Evolutionary conservation across 2,113 vertebrate genomes (phyloP).

Genomic region (Hystrix brachyura): DNA sequence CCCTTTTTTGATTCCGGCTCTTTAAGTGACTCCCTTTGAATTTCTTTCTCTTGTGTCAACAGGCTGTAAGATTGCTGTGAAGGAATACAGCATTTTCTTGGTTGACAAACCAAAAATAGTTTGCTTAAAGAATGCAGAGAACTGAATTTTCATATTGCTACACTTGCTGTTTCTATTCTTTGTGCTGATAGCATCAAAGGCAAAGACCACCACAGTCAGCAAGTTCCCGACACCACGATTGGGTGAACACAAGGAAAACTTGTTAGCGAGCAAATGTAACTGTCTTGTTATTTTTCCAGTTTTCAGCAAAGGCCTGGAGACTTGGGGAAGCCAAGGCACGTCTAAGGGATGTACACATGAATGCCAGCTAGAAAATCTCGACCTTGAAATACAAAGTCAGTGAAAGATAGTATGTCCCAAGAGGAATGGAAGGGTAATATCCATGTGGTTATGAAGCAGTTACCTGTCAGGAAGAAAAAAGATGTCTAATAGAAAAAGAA

Average conservation of each 20-base stretch:
- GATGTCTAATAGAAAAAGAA: not conserved
- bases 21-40: not conserved
- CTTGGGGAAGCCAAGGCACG: not conserved
- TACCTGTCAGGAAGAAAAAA: not conserved
- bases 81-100: slow-evolving; percentile 60
- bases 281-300: not conserved
- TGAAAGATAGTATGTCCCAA: not conserved
- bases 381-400: not conserved
- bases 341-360: not conserved
- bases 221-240: slow-evolving; percentile 8
- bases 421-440: not conserved
- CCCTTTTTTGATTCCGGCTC: slow-evolving; percentile 24
- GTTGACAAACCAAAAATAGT: slow-evolving; percentile 63
- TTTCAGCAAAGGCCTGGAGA: not conserved
- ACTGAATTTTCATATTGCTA: slow-evolving; percentile 26
- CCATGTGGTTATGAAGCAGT: not conserved
- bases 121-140: slow-evolving; percentile 50
- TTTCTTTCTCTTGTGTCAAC: slow-evolving; percentile 61
- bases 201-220: not conserved
- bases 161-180: not conserved
- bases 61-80: slow-evolving; percentile 32
- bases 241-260: slow-evolving; percentile 26
- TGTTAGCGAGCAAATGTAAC: slow-evolving; percentile 6
- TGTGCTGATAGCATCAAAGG: slow-evolving; percentile 44
- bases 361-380: not conserved